These are phyloP conservation scores for Eurystomus glaucurus DNA, from an alignment of 2,797 vertebrate species.

Conservation along the genomic window DNA sequence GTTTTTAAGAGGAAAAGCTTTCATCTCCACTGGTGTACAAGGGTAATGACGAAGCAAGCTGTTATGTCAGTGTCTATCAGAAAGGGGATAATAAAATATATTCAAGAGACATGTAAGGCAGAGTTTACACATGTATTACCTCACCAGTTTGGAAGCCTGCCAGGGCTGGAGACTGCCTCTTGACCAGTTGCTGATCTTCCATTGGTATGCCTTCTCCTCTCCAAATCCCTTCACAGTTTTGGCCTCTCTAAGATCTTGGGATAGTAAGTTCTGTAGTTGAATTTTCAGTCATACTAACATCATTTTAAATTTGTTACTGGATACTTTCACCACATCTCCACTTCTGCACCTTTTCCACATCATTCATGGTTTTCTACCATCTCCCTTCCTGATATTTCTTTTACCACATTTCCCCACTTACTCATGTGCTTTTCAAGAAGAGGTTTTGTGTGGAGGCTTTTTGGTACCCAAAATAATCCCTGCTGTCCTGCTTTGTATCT, in stretches of 20 bases:
- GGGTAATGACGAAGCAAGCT: neutral
- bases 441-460: neutral
- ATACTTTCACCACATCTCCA: neutral
- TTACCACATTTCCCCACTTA: neutral
- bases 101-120: neutral
- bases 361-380: neutral
- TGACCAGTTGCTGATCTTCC: neutral
- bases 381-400: neutral
- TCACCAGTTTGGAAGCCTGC: neutral
- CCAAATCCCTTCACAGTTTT: neutral
- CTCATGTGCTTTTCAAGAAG: neutral
- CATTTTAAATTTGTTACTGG: neutral
- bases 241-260: neutral
- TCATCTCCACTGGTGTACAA: neutral
- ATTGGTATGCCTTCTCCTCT: neutral
- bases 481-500: neutral
- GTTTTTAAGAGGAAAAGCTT: neutral
- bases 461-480: neutral
- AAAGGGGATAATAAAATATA: neutral
- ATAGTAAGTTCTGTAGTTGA: neutral
- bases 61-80: neutral
- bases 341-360: neutral
- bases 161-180: neutral
- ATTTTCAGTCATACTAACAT: neutral
- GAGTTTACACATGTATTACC: neutral